A percentile compares a stretch with the other conserved stretches of the same genome.
Evolutionary conservation across 2,888 invertebrate genomes (phyloP).

Genomic region (Phortica okadai): DNA sequence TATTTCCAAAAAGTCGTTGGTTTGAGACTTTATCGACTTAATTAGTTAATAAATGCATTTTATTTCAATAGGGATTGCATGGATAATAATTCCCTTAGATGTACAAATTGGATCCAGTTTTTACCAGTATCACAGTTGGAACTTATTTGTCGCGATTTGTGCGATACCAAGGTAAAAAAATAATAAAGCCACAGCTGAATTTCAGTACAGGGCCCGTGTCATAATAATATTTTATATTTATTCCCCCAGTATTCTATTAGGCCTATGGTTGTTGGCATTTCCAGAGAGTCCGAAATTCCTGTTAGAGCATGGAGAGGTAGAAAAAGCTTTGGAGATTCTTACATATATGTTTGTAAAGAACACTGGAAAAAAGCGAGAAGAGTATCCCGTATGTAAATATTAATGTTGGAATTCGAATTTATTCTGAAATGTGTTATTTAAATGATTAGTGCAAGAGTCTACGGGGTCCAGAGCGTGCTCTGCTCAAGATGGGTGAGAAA

Average conservation of each 20-base stretch:
- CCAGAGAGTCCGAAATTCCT: slow-evolving; percentile 91
- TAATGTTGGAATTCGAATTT: too few species aligned
- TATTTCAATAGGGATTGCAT: slow-evolving; percentile 38
- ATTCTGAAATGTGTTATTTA: not conserved
- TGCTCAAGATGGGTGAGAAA: slow-evolving; percentile 76
- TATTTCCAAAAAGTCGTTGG: too few species aligned
- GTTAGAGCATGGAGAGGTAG: slow-evolving; percentile 87
- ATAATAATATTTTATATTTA: too few species aligned
- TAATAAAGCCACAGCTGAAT: too few species aligned
- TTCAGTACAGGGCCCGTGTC: too few species aligned
- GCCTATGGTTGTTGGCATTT: slow-evolving; percentile 83
- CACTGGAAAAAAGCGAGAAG: slow-evolving; percentile 83
- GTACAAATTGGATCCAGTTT: slow-evolving; percentile 35
- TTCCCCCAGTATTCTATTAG: slow-evolving; percentile 50
- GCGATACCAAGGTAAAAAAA: slow-evolving; percentile 42
- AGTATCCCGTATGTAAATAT: slow-evolving; percentile 81
- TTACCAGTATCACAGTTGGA: slow-evolving; percentile 41
- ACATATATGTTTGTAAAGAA: slow-evolving; percentile 84
- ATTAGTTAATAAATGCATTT: not conserved
- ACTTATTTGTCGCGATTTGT: slow-evolving; percentile 43
- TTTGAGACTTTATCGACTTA: too few species aligned
- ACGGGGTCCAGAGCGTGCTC: slow-evolving; percentile 76
- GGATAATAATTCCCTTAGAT: slow-evolving; percentile 39
- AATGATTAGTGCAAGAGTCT: slow-evolving; percentile 82
- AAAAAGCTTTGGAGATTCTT: slow-evolving; percentile 84